A percentile compares a stretch with the other conserved stretches of the same genome.
phyloP scores from a whole-genome alignment of 2,888 invertebrate species.

The Gisinianus flammeolus region DNA sequence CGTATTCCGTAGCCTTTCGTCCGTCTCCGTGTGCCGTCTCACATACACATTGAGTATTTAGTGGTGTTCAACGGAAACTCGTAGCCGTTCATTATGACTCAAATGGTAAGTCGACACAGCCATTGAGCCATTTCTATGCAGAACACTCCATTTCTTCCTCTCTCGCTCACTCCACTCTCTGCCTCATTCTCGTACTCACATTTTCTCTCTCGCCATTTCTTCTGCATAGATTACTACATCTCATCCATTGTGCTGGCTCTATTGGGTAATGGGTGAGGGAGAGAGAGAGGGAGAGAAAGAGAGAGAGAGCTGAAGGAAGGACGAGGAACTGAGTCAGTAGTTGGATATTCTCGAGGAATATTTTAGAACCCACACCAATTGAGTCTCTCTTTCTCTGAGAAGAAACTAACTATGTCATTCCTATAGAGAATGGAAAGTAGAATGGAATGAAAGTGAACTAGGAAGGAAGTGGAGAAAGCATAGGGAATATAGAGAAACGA shows the following conservation, averaged over 20 bases:
- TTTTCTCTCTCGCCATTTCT: too few species aligned
- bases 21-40: neutral
- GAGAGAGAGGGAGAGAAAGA: neutral
- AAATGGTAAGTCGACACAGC: neutral
- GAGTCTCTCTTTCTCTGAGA: too few species aligned
- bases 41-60: neutral
- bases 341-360: too few species aligned
- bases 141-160: neutral
- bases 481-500: neutral
- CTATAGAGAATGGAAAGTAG: neutral
- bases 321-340: too few species aligned
- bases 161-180: too few species aligned
- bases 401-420: too few species aligned
- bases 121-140: neutral
- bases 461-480: neutral
- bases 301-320: neutral
- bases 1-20: too few species aligned
- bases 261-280: neutral
- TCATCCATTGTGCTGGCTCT: neutral
- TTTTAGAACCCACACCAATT: too few species aligned
- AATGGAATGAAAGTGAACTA: neutral
- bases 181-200: too few species aligned
- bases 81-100: slow-evolving; percentile 7
- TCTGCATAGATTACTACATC: neutral
- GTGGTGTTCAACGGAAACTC: neutral